Evolutionary conservation across 2,797 vertebrate species (phyloP).

Genomic region (Eulemur coronatus): DNA sequence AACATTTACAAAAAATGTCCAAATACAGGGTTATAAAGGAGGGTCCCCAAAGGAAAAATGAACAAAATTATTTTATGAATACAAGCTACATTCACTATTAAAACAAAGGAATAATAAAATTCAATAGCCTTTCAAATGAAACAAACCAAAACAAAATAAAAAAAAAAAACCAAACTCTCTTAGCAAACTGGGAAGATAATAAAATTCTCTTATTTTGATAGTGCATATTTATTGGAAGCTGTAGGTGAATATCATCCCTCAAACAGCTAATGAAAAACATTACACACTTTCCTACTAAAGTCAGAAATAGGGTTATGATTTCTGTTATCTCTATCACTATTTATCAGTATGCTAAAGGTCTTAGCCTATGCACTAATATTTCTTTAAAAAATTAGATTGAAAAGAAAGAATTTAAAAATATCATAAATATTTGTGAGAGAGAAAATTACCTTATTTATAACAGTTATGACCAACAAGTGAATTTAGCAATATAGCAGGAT

Average conservation of each 20-base stretch:
- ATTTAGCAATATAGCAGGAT: not conserved
- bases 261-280: not conserved
- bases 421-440: not conserved
- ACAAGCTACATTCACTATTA: not conserved
- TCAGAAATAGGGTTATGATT: not conserved
- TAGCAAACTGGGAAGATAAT: not conserved
- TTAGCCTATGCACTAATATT: not conserved
- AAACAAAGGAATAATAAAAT: not conserved
- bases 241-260: not conserved
- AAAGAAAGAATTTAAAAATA: not conserved
- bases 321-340: not conserved
- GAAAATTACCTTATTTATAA: not conserved
- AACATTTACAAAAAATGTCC: not conserved
- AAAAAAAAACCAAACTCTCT: not conserved
- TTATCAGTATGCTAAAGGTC: not conserved
- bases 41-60: not conserved
- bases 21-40: not conserved
- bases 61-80: not conserved
- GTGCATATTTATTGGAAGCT: not conserved
- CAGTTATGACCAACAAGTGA: not conserved
- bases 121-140: not conserved
- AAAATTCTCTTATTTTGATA: not conserved
- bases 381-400: not conserved
- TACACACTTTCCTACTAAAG: not conserved
- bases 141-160: not conserved